phyloP scores from a whole-genome alignment of 2,888 invertebrate species.

The Hydropsyche betteni region DNA sequence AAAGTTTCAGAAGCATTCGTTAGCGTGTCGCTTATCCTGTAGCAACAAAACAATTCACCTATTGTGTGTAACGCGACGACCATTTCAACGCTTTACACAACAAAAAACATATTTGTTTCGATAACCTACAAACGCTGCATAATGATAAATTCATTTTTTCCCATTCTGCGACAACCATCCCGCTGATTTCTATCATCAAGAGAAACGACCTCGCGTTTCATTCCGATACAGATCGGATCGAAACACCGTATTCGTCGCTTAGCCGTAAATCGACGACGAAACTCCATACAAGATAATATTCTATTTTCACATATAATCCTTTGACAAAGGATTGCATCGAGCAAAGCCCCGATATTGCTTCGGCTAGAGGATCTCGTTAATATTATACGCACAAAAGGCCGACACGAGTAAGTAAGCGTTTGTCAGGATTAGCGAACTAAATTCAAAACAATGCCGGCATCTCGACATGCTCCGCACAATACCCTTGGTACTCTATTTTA shows the following conservation, averaged over 20 bases:
- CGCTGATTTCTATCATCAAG: not conserved
- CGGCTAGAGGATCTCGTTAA: constrained; percentile 12
- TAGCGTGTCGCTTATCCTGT: constrained; percentile 10
- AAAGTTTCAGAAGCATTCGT: constrained; percentile 1
- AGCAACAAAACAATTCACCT: constrained; percentile 10
- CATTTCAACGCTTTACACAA: constrained; percentile 8
- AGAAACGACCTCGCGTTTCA: not conserved
- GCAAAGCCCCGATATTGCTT: constrained; percentile 28
- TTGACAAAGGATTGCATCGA: constrained; percentile 44
- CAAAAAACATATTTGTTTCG: constrained; percentile 24
- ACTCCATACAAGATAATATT: not conserved
- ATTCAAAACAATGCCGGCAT: constrained; percentile 19
- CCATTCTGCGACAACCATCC: not conserved
- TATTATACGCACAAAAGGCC: constrained; percentile 23
- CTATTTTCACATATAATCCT: constrained; percentile 6
- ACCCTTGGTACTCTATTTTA: no score
- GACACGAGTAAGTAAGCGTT: constrained; percentile 13
- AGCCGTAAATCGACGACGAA: not conserved
- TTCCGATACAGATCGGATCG: not conserved
- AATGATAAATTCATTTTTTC: constrained; percentile 11
- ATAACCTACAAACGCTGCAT: constrained; percentile 1
- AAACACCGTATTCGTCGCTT: not conserved
- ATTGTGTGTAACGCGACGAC: not conserved
- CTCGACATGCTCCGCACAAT: not conserved
- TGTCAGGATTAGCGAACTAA: constrained; percentile 14